Base-by-base conservation (phyloP, 2,113 vertebrate species). In the Phycodurus eques region DNA sequence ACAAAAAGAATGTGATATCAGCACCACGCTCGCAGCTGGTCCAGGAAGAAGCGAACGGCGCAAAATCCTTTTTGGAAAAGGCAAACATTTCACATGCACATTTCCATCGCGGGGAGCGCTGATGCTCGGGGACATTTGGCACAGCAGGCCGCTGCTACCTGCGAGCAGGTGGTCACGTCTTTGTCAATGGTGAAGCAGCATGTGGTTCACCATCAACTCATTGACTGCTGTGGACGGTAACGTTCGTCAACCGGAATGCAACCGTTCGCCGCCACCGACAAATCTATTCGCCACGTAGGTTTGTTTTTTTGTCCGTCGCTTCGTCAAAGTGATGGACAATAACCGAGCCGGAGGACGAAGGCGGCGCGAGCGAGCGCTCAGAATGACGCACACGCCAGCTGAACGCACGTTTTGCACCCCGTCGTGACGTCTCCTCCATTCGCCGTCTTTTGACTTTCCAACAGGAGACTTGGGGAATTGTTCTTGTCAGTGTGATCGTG, bases 1-100 rank as follows among this genome's bases (percentile, higher is more conserved):
- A 89, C 90, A 91, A 90, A 87, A 89, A 87, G 88, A 92, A 91
- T 91, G 78, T 75, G 68, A 85, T 88, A 90, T 88, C 78, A 87
- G 80, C 65, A 85, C 85, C 81, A 80, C 72, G 66, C 82, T 81
- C 71, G 67, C 33, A 86, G 78, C 44, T 78, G 65, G 80, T 71
- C 2, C 35, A 3, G 80, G 84, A 72, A 79, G 83, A 61, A n/a
- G n/a, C 39, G n/a, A 64, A 44, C 6, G 43, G 68, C 68, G 69
- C 47, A 75, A 44, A 73, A 70, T 76, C 75, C 71, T 60, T 72
- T 83, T 64, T 79, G 8, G 27, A 1, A 63, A 63, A 63, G 19
- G 5, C 61, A 63, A 42, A 63, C 57, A 33, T 60, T 33, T 15
- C 15, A 57, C 60, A 19, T 17, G 60, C 15, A 8, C 14, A 39